Percentiles rank a stretch among this genome's conserved stretches.
Evolutionary conservation across 2,888 invertebrate species (phyloP).

Genomic region (Molanna angustata): DNA sequence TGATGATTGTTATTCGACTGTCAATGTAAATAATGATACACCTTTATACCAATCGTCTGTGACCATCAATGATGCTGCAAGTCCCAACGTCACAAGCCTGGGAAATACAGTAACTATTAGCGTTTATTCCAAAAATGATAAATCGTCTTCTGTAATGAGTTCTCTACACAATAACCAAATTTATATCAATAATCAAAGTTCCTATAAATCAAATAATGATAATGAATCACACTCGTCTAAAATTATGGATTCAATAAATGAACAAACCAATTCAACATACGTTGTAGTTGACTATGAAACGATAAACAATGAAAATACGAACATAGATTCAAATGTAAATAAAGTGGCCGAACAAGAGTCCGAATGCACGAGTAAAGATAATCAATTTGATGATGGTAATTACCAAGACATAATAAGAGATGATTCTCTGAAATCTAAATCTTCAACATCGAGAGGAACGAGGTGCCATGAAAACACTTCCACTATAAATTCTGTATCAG

Average conservation of each 20-base stretch:
- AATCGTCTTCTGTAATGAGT: conserved; percentile 37
- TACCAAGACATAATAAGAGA: background rate
- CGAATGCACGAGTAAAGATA: background rate
- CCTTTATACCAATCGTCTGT: conserved; percentile 73
- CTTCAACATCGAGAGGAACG: conserved; percentile 28
- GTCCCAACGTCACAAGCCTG: conserved; percentile 49
- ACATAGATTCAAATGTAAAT: conserved; percentile 32
- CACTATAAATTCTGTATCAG: conserved; percentile 32
- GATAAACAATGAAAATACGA: conserved; percentile 40
- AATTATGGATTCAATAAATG: conserved; percentile 17
- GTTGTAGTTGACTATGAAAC: conserved; percentile 36
- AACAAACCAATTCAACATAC: conserved; percentile 25
- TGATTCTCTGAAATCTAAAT: background rate
- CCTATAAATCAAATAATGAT: conserved; percentile 20
- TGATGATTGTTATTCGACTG: conserved; percentile 72
- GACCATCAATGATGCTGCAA: conserved; percentile 60
- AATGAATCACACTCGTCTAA: conserved; percentile 7
- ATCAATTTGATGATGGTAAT: background rate
- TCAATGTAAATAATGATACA: conserved; percentile 66
- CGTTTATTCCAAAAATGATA: conserved; percentile 40
- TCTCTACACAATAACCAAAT: conserved; percentile 50
- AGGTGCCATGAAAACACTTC: conserved; percentile 31
- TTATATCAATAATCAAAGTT: conserved; percentile 43
- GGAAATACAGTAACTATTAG: conserved; percentile 63
- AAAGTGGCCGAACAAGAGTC: conserved; percentile 24